Base-by-base conservation (phyloP, 2,797 vertebrate species). In the Pipistrellus nathusii region DNA sequence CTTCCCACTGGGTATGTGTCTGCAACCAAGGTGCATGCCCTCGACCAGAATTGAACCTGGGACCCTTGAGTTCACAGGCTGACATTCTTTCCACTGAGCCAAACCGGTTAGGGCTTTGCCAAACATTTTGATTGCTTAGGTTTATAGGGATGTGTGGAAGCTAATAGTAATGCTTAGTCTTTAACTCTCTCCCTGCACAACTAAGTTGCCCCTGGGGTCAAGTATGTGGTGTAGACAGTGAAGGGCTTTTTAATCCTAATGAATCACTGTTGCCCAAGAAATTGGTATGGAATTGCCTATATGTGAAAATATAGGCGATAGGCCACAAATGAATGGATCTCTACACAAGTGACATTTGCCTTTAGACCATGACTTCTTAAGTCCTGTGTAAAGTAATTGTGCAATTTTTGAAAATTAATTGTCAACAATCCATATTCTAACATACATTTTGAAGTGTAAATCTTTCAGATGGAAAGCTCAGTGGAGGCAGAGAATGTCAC, bases 181-280 rank as follows among this genome's bases (percentile, higher is more conserved):
- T 81, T 75, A 38, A 53, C 41, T 32, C 57, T 92, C 68, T 82
- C n/a, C 25, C 27, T n/a, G 51, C 66, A 85, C 76, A 35, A 51
- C 48, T 35, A 77, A 73, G 32, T 85, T 20, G 51, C 66, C 53
- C 44, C 66, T 44, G 71, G 68, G 48, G 46, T 87, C 91, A 38
- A 44, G 57, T 53, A 62, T 12, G 41, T 51, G 44, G n/a, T 23
- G 15, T 62, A 53, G 30, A 11, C 44, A 48, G 12, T 8, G 48
- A 93, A 88, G 85, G 87, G 30, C 18, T 86, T 69, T 96, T 96
- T 83, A 91, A 64, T 71, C 48, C 48, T 55, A 77, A n/a, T 51
- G 46, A 66, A 76, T 88, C 25, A 8, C 87, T 77, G 72, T 85
- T 35, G 8, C n/a, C 59, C 17, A 46, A 51, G 17, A 25, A 48